These are phyloP conservation scores for Bombyx huttoni DNA, from an alignment of 2,888 invertebrate species.

Conservation along the genomic window DNA sequence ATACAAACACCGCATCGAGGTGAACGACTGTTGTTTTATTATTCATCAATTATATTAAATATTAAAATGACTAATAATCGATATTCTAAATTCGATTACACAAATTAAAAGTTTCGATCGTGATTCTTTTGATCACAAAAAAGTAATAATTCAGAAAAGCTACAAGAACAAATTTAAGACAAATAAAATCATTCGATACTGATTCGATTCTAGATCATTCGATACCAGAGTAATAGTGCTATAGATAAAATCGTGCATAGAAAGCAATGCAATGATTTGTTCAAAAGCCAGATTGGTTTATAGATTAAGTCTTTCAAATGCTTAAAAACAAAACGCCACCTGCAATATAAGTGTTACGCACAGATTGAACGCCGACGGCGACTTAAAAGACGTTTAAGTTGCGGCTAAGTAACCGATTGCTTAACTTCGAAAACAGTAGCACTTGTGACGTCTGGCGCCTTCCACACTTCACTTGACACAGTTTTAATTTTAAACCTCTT, in stretches of 20 bases:
- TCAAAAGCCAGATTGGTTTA: slow-evolving; percentile 11
- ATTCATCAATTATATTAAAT: too few relatives aligned
- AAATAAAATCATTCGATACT: too few relatives aligned
- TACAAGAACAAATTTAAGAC: too few relatives aligned
- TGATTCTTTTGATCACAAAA: too few relatives aligned
- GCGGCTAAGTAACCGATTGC: slow-evolving; percentile 7
- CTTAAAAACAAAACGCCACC: not conserved
- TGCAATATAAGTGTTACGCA: not conserved
- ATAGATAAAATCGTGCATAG: not conserved
- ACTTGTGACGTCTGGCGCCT: slow-evolving; percentile 20
- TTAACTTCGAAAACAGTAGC: slow-evolving; percentile 17
- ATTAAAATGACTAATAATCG: too few relatives aligned
- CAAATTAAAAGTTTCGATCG: too few relatives aligned
- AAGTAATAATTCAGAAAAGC: too few relatives aligned
- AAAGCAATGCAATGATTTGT: slow-evolving; percentile 12
- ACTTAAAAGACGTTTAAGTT: slow-evolving; percentile 16
- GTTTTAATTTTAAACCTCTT: slow-evolving; percentile 5
- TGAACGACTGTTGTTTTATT: too few relatives aligned
- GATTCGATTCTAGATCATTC: too few relatives aligned
- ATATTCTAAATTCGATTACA: too few relatives aligned
- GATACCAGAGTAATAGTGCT: too few relatives aligned
- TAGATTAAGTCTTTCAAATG: slow-evolving; percentile 1
- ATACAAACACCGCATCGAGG: too few relatives aligned
- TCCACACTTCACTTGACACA: slow-evolving; percentile 11
- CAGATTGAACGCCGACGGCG: slow-evolving; percentile 10